Base-by-base conservation (phyloP, 2,888 invertebrate genomes). In the Pollenia amentaria region DNA sequence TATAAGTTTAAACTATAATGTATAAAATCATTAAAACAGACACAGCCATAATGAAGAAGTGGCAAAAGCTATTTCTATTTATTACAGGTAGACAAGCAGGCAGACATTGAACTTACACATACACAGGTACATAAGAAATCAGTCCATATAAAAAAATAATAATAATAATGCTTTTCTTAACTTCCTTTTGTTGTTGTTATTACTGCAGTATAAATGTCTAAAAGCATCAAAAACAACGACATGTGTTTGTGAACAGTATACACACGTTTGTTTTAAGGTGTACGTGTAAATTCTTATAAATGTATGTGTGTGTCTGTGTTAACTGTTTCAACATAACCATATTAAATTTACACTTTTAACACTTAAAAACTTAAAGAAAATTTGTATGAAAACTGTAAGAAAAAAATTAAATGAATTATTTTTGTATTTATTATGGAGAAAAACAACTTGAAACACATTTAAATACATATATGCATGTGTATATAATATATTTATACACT, bases 281-380 rank as follows among this genome's bases (percentile, higher is more conserved):
- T 38, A 38, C 29, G 29, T 29, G 29, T 29, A 29, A 29, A 29
- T 29, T 29, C 3, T 1, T 29, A 3, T 29, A 29, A 29, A 29
- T 29, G 29, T 29, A 29, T 29, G 29, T 29, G 29, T 69, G 44
- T n/a, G 29, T 70, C 48, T 77, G 44, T 78, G 53, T 70, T 78
- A 64, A 83, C 55, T 79, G 70, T 72, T 86, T 79, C 64, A 83
- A 83, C 64, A 79, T 86, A 86, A 86, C 83, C 83, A 83, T 65
- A 79, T 86, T 86, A 86, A 76, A 86, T 86, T 75, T 79, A 83
- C 69, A 79, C 73, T 69, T 79, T 86, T 83, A 69, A 83, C 75
- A 86, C 86, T 86, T 79, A 83, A 69, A n/a, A 72, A 80, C 65
- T 72, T 18, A 83, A 44, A 29, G 21, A 46, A 65, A 38, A 10